phyloP scores from a whole-genome alignment of 2,113 vertebrate species.

The Myodes glareolus region DNA sequence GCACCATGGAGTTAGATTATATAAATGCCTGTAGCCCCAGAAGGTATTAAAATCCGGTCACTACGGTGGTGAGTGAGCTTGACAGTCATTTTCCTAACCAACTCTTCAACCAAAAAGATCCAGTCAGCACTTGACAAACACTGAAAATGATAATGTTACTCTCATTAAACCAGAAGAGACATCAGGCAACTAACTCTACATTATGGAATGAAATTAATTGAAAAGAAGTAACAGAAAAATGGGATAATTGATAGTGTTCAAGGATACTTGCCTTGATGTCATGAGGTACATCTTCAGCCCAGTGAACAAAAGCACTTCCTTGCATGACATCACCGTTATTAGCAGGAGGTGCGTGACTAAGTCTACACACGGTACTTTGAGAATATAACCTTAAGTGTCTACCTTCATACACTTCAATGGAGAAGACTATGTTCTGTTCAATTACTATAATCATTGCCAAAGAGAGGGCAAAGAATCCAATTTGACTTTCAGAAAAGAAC shows the following conservation, averaged over 20 bases:
- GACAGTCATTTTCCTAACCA: conserved; percentile 86
- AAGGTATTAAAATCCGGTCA: conserved; percentile 84
- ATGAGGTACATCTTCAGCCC: conserved; percentile 26
- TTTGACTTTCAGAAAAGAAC: conserved; percentile 82
- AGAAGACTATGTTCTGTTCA: conserved; percentile 79
- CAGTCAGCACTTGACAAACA: conserved; percentile 84
- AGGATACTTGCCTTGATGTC: not conserved
- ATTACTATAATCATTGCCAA: conserved; percentile 82
- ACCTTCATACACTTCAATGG: conserved; percentile 79
- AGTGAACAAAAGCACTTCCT: not conserved
- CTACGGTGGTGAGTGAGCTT: conserved; percentile 84
- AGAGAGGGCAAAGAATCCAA: conserved; percentile 84
- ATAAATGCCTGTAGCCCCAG: conserved; percentile 85
- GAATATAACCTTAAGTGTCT: conserved; percentile 71
- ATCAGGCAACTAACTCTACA: conserved; percentile 52
- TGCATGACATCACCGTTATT: not conserved
- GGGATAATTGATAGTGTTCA: conserved; percentile 29
- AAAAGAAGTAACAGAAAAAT: conserved; percentile 74
- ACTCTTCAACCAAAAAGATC: conserved; percentile 82
- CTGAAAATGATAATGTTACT: conserved; percentile 66
- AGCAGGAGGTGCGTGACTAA: conserved; percentile 40
- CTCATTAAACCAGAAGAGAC: conserved; percentile 73
- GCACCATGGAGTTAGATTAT: conserved; percentile 87
- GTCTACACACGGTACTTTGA: conserved; percentile 39
- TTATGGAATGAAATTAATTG: conserved; percentile 79